Evolutionary conservation across 2,888 invertebrate genomes (phyloP).

Genomic region (Deroplatys truncata): DNA sequence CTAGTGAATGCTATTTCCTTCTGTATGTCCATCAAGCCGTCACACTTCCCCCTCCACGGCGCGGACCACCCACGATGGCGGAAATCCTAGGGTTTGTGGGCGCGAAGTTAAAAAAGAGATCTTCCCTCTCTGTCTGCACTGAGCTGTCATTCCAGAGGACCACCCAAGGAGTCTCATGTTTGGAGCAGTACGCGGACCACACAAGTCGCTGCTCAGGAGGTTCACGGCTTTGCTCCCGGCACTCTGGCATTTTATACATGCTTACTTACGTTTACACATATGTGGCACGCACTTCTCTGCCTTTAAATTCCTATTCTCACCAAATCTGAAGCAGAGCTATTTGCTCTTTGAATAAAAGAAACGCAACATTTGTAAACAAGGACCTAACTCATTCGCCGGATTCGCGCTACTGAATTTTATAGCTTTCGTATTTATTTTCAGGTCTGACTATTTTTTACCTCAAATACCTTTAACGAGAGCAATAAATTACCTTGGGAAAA

Average conservation of each 20-base stretch:
- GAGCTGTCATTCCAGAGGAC: constrained; percentile 4
- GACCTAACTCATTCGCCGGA: too few species aligned
- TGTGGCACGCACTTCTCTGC: not conserved
- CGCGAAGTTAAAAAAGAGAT: constrained; percentile 11
- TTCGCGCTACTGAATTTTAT: too few species aligned
- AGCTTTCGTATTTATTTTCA: too few species aligned
- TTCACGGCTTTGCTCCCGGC: not conserved
- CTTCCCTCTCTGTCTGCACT: not conserved
- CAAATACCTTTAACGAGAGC: too few species aligned
- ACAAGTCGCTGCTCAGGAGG: not conserved
- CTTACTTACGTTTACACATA: not conserved
- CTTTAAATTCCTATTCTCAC: not conserved
- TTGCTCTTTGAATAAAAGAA: too few species aligned
- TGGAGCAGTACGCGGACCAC: not conserved
- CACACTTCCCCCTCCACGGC: not conserved
- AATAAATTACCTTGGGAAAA: too few species aligned
- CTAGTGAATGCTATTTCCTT: not conserved
- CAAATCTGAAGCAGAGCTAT: too few species aligned
- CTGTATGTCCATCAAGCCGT: constrained; percentile 6
- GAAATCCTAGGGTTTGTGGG: constrained; percentile 16
- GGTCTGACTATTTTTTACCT: too few species aligned
- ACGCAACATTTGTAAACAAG: too few species aligned
- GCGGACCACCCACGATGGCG: constrained; percentile 14
- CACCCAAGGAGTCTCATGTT: not conserved
- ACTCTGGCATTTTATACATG: not conserved